Evolutionary conservation across 2,888 invertebrate genomes (phyloP), one percentile per base, ranked within the genome.

Genomic region (Ferrisia virgata): DNA sequence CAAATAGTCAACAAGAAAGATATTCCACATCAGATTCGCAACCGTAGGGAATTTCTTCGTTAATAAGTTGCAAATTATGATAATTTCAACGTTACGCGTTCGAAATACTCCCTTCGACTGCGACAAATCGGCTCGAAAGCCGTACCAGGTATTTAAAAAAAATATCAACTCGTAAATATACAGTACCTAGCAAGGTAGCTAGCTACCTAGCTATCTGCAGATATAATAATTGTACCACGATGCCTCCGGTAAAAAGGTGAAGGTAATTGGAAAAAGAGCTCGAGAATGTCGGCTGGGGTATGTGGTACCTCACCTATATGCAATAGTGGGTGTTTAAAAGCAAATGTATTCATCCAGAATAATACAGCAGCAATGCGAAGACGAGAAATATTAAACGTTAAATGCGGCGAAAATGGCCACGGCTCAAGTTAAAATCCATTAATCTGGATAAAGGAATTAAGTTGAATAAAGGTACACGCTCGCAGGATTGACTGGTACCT

Each of bases 11-110:
- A 39, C 81, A 47, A 53, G 36, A 58, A 53, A 82, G 64, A 53
- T 58, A 58, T 58, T 36, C 58, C 22, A 36, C 36, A 80, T 33
- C 80, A 82, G 82, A 82, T 82, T 82, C 69, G 22, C 82, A 64
- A 36, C 58, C 39, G 36, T 8, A n/a, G 33, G 82, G 58, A 82
- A 64, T 39, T 64, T 82, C 36, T 58, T 64, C 82, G 58, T 53
- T 82, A 82, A 82, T 82, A 82, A 82, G 64, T 82, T 33, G 82
- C 53, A 80, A 80, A 80, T 80, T 80, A 80, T 80, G 40, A 80
- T 80, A 80, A 80, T 36, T 53, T 58, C n/a, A 69, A 15, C 72
- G 36, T 8, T 76, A 64, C 64, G 25, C 64, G 28, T 2, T 18
- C 8, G 9, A 22, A 58, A 25, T 64, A 11, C 64, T 64, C 64